Evolutionary conservation across 1,140 invertebrate species (phyloP).

Genomic region (Platorchestia sp.): DNA sequence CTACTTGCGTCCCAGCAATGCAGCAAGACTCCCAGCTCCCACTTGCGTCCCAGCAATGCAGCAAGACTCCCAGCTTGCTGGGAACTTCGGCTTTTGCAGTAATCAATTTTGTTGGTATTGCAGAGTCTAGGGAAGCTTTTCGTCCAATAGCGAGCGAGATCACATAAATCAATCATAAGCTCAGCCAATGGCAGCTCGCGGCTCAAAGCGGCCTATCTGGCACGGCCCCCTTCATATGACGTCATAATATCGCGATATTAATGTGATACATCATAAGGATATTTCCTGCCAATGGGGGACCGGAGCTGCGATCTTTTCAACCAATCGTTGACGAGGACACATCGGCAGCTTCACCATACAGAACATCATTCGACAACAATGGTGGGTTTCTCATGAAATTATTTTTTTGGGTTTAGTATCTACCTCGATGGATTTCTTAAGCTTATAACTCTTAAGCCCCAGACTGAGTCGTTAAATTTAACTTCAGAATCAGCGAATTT

Average conservation of each 20-base stretch:
- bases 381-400: not conserved
- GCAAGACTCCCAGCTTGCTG: not conserved
- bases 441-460: not conserved
- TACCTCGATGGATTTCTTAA: not conserved
- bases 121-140: not conserved
- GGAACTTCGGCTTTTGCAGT: not conserved
- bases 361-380: not conserved
- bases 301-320: not conserved
- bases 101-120: not conserved
- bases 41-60: too few relatives aligned
- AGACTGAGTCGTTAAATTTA: not conserved
- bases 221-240: constrained; percentile 17
- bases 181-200: constrained; percentile 7
- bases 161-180: constrained; percentile 52
- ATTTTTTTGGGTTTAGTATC: not conserved
- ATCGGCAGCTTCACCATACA: not conserved
- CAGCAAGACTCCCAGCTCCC: not conserved
- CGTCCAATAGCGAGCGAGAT: constrained; percentile 2
- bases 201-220: constrained; percentile 13
- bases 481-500: not conserved
- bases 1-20: not conserved
- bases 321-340: not conserved
- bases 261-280: constrained; percentile 43
- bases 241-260: constrained; percentile 41
- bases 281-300: constrained; percentile 28